Conservation (phyloP, 35 echinoderm and acorn worm genomes). For the Heliocidaris erythrogramma region DNA sequence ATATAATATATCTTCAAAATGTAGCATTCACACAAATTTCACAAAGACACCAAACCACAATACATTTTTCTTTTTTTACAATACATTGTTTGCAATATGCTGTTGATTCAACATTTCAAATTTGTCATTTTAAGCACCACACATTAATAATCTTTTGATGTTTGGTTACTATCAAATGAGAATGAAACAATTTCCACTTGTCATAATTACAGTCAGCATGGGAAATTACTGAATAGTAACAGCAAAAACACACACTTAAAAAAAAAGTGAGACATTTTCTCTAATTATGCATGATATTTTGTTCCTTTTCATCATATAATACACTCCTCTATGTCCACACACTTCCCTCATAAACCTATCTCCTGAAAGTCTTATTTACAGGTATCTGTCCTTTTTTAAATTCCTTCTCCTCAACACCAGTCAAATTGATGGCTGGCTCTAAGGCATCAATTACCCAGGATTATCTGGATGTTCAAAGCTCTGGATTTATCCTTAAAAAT, state of each 20-base stretch:
- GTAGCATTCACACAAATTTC: constrained; percentile 1
- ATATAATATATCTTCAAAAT: background rate
- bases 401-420: background rate
- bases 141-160: background rate
- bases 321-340: background rate
- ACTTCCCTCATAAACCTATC: background rate
- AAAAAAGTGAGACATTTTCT: background rate
- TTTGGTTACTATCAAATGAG: background rate
- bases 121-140: background rate
- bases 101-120: background rate
- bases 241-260: background rate
- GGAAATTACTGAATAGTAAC: background rate
- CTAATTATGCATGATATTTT: background rate
- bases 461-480: background rate
- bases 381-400: no score
- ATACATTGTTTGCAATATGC: background rate
- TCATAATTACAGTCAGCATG: background rate
- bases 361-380: constrained; percentile 4
- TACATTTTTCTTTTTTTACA: background rate
- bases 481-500: no score
- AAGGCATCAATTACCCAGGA: no score
- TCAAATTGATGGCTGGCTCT: background rate
- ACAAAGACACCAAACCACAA: background rate
- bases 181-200: background rate
- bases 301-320: background rate